phyloP scores from a whole-genome alignment of 2,113 vertebrate genomes.

The Paradoxurus hermaphroditus region DNA sequence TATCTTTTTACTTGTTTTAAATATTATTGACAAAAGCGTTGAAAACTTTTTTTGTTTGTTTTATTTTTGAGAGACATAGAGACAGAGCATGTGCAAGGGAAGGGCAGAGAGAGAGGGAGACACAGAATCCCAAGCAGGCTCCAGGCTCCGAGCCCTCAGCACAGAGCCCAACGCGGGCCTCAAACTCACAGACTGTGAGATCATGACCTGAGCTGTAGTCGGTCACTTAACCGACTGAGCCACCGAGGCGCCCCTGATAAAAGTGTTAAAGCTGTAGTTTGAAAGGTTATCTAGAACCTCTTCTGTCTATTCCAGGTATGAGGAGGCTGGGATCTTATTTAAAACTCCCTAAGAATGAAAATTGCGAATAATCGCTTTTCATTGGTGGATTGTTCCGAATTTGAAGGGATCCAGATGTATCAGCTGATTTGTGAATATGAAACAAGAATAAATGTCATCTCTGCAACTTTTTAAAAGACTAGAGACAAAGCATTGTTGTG shows the following conservation, averaged over 20 bases:
- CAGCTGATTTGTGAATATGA: neutral
- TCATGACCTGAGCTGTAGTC: too few relatives aligned
- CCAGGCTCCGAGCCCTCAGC: too few relatives aligned
- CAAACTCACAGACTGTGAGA: too few relatives aligned
- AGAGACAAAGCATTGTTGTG: neutral
- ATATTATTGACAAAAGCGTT: too few relatives aligned
- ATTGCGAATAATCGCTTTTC: neutral
- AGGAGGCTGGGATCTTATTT: neutral
- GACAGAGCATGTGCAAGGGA: too few relatives aligned
- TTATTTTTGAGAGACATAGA: too few relatives aligned
- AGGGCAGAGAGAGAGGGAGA: too few relatives aligned
- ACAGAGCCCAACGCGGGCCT: too few relatives aligned
- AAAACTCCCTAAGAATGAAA: neutral
- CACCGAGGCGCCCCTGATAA: too few relatives aligned
- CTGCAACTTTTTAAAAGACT: neutral
- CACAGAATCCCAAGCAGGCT: too few relatives aligned
- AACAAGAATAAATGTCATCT: neutral
- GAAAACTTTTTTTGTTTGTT: too few relatives aligned
- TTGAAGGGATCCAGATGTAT: neutral
- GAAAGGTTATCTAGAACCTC: neutral
- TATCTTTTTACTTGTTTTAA: neutral
- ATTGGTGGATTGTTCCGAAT: neutral
- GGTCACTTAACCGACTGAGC: too few relatives aligned
- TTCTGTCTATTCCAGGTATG: neutral
- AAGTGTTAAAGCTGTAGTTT: neutral